Evolutionary conservation across 2,888 invertebrate species (phyloP), one percentile per base, ranked within the genome.

Genomic region (Linnaemya vulpina): DNA sequence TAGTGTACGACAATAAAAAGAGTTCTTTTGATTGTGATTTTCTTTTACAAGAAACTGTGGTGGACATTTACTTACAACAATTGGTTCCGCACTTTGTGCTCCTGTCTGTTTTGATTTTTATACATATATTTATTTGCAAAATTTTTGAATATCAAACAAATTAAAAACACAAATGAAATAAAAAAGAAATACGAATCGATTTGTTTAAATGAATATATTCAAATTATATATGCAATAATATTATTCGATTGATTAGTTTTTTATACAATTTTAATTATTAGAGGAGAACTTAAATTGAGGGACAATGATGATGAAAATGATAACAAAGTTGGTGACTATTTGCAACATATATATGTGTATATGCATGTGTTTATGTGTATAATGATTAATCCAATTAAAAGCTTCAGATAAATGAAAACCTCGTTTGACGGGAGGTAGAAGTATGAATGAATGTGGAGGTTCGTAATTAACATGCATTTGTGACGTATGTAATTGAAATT

Each of bases 51-150:
- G 71, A 80, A 70, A 74, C 49, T 78, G 86, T 83, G 87, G 88
- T 88, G 89, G 89, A 90, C 90, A 89, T 90, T 91, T 94, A 97
- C 97, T 97, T 96, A 98, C 98, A 96, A 98, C 97, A 93, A 98
- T 97, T 93, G 97, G 98, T 95, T 97, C 97, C 94, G 97, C 96
- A 95, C 96, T 95, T 94, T 95, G 95, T 94, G 95, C 95, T 94
- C 95, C 96, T 94, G 95, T 94, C 96, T 96, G 95, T n/a, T n/a
- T n/a, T 93, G 88, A 88, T 92, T 87, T 87, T 83, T 82, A 49
- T 73, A 55, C 53, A 80, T 82, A 87, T 86, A 87, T 87, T 84
- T 84, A 58, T 65, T 58, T n/a, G n/a, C 65, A 43, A 74, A 76
- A 58, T 85, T n/a, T n/a, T 73, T 35, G 53, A 60, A 35, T 60